Conservation (phyloP, 2,113 vertebrate species). For the Phylloscopus trochiloides region DNA sequence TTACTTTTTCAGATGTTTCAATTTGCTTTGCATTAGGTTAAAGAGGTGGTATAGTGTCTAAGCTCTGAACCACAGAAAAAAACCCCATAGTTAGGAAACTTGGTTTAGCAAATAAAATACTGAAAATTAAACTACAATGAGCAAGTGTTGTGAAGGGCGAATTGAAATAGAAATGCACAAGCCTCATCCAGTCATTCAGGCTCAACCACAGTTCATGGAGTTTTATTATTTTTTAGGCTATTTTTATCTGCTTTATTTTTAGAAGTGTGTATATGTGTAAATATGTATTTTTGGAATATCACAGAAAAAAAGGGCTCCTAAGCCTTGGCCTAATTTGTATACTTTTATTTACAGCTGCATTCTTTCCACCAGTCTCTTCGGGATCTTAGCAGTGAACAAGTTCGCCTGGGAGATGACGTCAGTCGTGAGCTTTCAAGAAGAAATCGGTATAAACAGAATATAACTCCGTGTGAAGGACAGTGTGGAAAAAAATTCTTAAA, state of each 20-base stretch:
- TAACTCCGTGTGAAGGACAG: not conserved
- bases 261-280: not conserved
- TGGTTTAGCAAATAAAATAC: not conserved
- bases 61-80: not conserved
- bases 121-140: not conserved
- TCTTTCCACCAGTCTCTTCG: slow-evolving; percentile 86
- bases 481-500: not conserved
- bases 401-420: slow-evolving; percentile 85
- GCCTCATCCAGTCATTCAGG: not conserved
- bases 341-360: slow-evolving; percentile 78
- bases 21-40: not conserved
- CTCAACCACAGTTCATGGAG: not conserved
- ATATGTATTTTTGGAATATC: not conserved
- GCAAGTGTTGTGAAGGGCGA: not conserved
- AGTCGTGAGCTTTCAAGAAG: slow-evolving; percentile 85
- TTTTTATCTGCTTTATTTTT: not conserved
- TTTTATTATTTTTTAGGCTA: not conserved
- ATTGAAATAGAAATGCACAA: not conserved
- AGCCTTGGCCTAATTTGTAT: not conserved
- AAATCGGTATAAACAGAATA: slow-evolving; percentile 78
- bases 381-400: slow-evolving; percentile 86
- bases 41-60: not conserved
- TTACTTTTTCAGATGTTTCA: not conserved
- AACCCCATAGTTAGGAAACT: not conserved
- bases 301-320: not conserved